Evolutionary conservation across 2,113 vertebrate species (phyloP).

Genomic region (Leucosticte australis): DNA sequence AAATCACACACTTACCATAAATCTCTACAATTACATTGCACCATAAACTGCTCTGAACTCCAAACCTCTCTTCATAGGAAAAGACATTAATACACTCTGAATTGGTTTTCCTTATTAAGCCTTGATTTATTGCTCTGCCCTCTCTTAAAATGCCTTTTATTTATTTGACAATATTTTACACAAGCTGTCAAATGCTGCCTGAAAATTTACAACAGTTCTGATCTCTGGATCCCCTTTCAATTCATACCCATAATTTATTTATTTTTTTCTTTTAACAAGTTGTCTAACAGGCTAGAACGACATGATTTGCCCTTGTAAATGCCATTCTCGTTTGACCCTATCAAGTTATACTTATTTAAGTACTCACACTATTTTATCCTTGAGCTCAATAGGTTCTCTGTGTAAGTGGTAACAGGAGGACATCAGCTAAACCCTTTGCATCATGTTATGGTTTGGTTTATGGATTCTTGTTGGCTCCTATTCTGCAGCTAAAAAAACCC

Average conservation of each 20-base stretch:
- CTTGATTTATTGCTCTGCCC: background rate
- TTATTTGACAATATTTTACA: background rate
- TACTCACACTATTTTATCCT: slow-evolving; percentile 23
- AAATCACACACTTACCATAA: background rate
- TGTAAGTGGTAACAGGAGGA: background rate
- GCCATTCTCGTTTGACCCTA: slow-evolving; percentile 30
- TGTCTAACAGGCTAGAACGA: background rate
- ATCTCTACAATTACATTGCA: background rate
- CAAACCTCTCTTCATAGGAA: background rate
- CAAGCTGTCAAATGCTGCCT: background rate
- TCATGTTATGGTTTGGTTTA: background rate
- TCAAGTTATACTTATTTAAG: slow-evolving; percentile 37
- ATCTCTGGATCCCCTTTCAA: background rate
- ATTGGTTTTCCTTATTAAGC: background rate
- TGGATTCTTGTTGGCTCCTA: background rate
- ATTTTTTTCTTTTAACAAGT: background rate
- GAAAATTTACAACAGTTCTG: background rate
- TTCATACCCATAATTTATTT: background rate
- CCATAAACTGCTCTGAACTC: background rate
- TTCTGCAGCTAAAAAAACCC: background rate
- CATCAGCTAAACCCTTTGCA: background rate
- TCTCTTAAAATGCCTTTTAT: background rate
- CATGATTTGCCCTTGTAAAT: slow-evolving; percentile 49
- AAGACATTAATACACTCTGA: background rate
- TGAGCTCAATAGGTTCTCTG: background rate